Percentiles rank a stretch among this genome's conserved stretches.
Conservation (phyloP, 2,113 vertebrate species). For the Centropus bengalensis region DNA sequence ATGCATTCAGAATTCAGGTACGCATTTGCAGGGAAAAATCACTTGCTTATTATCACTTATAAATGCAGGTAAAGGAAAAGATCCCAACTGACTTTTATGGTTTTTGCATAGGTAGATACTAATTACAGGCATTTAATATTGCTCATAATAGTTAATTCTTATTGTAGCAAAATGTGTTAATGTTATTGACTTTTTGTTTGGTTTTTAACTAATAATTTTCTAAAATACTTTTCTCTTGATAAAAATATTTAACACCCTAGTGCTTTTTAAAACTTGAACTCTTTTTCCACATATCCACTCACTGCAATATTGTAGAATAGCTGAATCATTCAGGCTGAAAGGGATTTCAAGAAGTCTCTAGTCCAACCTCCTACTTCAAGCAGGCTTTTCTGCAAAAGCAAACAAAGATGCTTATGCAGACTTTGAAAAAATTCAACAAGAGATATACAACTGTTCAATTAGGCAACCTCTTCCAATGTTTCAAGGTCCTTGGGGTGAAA, state of each 20-base stretch:
- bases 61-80: background rate
- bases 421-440: background rate
- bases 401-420: background rate
- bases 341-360: background rate
- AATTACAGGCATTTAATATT: background rate
- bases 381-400: background rate
- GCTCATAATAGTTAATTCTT: background rate
- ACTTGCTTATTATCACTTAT: background rate
- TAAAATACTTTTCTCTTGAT: background rate
- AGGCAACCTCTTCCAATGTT: background rate
- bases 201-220: background rate
- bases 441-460: background rate
- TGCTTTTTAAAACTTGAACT: background rate
- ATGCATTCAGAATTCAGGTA: background rate
- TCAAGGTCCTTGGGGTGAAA: background rate
- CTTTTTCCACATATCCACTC: background rate
- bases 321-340: background rate
- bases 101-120: background rate
- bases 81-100: background rate
- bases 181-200: background rate
- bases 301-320: background rate
- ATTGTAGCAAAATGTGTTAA: background rate
- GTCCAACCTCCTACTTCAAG: background rate
- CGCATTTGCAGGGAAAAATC: background rate
- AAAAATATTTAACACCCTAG: background rate